Evolutionary conservation across 2,797 vertebrate species (phyloP).

Genomic region (Buceros bicornis): DNA sequence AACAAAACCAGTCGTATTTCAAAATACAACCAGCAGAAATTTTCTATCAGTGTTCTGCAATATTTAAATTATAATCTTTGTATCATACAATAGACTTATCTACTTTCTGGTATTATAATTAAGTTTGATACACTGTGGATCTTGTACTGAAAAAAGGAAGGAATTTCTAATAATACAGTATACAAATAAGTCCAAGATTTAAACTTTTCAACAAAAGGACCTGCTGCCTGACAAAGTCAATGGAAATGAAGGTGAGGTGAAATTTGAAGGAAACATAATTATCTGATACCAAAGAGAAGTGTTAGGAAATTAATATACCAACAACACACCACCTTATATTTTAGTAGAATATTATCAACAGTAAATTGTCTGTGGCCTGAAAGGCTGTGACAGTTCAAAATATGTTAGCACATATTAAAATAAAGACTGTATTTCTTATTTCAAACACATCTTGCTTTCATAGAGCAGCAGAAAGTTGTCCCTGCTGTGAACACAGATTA

Average conservation of each 20-base stretch:
- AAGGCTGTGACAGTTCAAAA: slow-evolving; percentile 18
- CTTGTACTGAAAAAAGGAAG: background rate
- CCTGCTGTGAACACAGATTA: slow-evolving; percentile 63
- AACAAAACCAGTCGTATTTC: background rate
- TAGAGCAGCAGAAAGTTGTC: slow-evolving; percentile 26
- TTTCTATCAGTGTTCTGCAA: background rate
- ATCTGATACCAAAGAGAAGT: background rate
- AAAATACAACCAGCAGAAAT: background rate
- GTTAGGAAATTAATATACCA: slow-evolving; percentile 15
- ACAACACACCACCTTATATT: background rate
- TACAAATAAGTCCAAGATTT: background rate
- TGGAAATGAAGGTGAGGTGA: background rate
- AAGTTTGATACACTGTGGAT: background rate
- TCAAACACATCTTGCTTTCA: slow-evolving; percentile 57
- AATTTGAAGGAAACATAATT: background rate
- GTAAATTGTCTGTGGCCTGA: slow-evolving; percentile 21
- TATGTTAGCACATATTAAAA: slow-evolving; percentile 24
- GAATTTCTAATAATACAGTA: background rate
- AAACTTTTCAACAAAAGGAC: background rate
- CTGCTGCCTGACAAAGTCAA: background rate
- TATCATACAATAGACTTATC: background rate
- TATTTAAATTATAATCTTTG: background rate
- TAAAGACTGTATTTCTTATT: slow-evolving; percentile 30
- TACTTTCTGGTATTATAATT: background rate
- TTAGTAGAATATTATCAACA: background rate